Conservation (phyloP, 2,113 vertebrate species). For the Sigmodon hispidus region DNA sequence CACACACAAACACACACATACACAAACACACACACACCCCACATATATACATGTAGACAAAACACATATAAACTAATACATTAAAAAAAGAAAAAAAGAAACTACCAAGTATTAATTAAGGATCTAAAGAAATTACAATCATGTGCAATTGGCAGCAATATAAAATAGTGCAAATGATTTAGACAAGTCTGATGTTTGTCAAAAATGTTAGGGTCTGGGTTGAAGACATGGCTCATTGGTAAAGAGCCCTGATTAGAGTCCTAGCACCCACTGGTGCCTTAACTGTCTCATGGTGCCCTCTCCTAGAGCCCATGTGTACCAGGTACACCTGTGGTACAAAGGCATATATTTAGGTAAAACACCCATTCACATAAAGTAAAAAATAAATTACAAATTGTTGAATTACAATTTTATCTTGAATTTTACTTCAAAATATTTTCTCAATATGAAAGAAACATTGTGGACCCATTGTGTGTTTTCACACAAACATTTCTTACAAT, state of each 20-base stretch:
- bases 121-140: not conserved
- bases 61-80: not conserved
- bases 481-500: not conserved
- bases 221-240: not conserved
- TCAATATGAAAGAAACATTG: slow-evolving; percentile 1
- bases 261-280: not conserved
- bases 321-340: not conserved
- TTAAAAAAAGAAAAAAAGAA: not conserved
- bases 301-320: not conserved
- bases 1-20: no score
- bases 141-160: not conserved
- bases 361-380: not conserved
- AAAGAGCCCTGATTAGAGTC: not conserved
- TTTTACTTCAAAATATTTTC: not conserved
- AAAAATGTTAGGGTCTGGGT: not conserved
- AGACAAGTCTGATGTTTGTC: not conserved
- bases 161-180: not conserved
- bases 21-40: not conserved
- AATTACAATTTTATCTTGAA: not conserved
- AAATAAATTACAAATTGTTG: no score
- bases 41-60: not conserved
- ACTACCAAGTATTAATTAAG: not conserved
- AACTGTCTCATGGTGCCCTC: not conserved
- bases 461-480: not conserved
- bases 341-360: not conserved